These are phyloP conservation scores for Pelodytes ibericus DNA, from an alignment of 2,797 vertebrate genomes.

Conservation along the genomic window DNA sequence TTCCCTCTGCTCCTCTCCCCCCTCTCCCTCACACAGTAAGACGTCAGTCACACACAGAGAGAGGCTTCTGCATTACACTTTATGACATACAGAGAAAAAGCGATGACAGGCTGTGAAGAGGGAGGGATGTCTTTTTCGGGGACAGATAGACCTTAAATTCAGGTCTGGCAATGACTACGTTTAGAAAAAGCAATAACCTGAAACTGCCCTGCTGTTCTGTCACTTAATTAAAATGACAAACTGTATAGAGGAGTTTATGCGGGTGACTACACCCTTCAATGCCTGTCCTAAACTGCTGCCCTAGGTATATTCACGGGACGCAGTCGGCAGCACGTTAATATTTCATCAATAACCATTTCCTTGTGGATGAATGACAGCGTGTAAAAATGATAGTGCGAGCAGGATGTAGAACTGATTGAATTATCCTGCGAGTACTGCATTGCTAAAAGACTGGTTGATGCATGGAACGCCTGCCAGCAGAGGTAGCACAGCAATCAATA, in stretches of 20 bases:
- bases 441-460: background rate
- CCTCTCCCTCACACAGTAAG: background rate
- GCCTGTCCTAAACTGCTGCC: conserved; percentile 12
- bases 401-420: background rate
- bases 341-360: conserved; percentile 3
- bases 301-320: background rate
- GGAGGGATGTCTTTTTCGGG: conserved; percentile 54
- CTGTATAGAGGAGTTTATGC: conserved; percentile 27
- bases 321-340: background rate
- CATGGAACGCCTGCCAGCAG: background rate
- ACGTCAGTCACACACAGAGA: conserved; percentile 8
- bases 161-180: conserved; percentile 16
- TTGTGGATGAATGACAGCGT: background rate
- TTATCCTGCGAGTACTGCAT: background rate
- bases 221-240: conserved; percentile 48
- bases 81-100: background rate
- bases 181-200: conserved; percentile 38
- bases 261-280: conserved; percentile 24
- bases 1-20: background rate
- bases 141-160: conserved; percentile 56
- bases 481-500: background rate
- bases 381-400: background rate
- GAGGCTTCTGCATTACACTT: background rate
- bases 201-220: conserved; percentile 21
- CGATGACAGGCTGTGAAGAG: conserved; percentile 21